phyloP scores from a whole-genome alignment of 2,888 invertebrate genomes.

The Tetramorium bicarinatum region DNA sequence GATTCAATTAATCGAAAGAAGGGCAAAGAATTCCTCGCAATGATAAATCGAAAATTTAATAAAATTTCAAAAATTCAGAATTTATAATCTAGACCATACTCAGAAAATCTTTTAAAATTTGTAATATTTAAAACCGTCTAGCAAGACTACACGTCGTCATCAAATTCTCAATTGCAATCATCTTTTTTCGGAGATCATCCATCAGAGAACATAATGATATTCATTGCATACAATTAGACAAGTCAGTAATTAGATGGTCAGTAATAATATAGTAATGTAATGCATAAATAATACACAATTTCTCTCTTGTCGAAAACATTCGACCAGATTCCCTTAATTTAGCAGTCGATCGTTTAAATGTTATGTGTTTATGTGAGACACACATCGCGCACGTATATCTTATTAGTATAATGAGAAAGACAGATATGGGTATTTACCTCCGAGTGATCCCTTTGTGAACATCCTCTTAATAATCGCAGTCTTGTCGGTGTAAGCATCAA shows the following conservation, averaged over 20 bases:
- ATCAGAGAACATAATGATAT: neutral
- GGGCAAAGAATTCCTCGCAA: neutral
- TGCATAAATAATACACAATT: neutral
- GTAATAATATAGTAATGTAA: neutral
- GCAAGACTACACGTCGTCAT: neutral
- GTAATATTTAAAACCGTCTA: neutral
- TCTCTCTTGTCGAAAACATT: neutral
- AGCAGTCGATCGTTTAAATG: conserved; percentile 17
- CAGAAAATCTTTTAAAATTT: neutral
- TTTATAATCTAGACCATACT: too few species aligned
- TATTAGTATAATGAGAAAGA: neutral
- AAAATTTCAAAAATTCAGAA: neutral
- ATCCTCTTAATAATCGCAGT: conserved; percentile 91
- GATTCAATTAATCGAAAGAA: neutral
- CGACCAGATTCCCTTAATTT: conserved; percentile 37
- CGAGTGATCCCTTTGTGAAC: conserved; percentile 88
- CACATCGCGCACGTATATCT: neutral
- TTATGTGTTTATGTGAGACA: neutral
- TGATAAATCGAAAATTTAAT: neutral
- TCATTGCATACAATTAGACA: neutral
- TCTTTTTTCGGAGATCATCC: neutral
- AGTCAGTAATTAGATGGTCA: too few species aligned
- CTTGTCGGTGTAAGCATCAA: conserved; percentile 94
- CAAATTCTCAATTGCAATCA: too few species aligned
- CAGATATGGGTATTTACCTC: conserved; percentile 77